Conservation (phyloP, 2,113 vertebrate species). For the Otis tarda region DNA sequence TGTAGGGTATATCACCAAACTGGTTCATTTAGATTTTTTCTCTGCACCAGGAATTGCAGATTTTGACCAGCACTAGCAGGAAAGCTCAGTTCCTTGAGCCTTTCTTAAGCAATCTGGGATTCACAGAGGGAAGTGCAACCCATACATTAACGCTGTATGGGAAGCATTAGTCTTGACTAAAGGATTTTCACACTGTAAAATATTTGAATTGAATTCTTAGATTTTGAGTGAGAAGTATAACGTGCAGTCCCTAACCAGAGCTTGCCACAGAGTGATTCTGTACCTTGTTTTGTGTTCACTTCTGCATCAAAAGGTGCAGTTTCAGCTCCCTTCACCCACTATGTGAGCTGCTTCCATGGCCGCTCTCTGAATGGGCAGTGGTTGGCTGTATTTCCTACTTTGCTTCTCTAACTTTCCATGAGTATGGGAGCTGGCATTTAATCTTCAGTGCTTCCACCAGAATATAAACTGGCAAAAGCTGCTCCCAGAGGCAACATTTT, state of each 20-base stretch:
- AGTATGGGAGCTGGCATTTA: background rate
- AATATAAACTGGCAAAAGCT: background rate
- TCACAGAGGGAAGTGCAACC: background rate
- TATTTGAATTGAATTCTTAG: background rate
- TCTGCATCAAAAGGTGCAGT: background rate
- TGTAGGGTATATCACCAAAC: background rate
- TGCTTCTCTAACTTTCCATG: background rate
- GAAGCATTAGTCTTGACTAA: background rate
- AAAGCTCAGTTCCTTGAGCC: background rate
- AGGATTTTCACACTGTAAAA: background rate
- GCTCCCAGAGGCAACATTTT: background rate
- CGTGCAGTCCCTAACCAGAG: background rate
- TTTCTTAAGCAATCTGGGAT: background rate
- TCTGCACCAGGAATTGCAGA: background rate
- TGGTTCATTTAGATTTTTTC: background rate
- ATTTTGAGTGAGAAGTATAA: background rate
- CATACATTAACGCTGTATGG: no score
- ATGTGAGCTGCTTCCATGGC: rapidly evolving
- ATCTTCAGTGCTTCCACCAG: background rate
- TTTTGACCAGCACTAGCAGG: background rate
- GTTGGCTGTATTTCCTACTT: background rate
- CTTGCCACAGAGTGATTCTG: background rate
- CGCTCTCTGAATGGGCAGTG: rapidly evolving
- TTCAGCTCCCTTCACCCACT: background rate
- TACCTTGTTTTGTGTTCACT: background rate